phyloP scores from a whole-genome alignment of 2,113 vertebrate species.

The Columba livia region DNA sequence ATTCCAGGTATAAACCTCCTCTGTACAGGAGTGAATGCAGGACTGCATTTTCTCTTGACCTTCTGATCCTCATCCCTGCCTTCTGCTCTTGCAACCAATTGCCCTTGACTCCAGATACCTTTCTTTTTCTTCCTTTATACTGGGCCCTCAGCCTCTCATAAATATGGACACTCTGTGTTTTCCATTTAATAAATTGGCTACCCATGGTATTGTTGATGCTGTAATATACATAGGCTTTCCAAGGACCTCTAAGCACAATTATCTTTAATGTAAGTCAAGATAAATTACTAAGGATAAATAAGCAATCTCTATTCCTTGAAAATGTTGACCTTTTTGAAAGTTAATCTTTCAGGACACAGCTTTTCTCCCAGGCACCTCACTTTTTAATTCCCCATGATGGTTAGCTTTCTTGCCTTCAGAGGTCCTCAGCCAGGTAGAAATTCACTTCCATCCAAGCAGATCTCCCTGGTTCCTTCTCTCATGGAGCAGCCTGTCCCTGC shows the following conservation, averaged over 20 bases:
- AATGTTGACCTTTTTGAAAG: not conserved
- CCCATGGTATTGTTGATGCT: accelerated
- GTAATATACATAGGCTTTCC: not conserved
- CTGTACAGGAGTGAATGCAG: not conserved
- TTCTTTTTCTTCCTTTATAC: not conserved
- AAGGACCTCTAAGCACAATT: not conserved
- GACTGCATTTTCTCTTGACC: not conserved
- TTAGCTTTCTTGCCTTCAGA: not conserved
- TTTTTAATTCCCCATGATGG: not conserved
- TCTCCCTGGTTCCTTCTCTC: not conserved
- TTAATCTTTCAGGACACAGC: not conserved
- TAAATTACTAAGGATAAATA: not conserved
- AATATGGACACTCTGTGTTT: not conserved
- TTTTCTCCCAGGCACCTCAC: not conserved
- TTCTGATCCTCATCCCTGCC: not conserved
- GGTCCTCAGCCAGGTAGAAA: not conserved
- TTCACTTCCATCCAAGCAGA: too few species aligned
- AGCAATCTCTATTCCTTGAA: not conserved
- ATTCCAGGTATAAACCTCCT: not conserved
- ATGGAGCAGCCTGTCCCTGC: not conserved
- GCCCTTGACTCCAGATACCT: too few species aligned
- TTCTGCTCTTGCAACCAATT: not conserved
- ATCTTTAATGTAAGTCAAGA: not conserved
- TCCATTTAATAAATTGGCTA: not conserved
- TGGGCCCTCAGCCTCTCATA: not conserved